Evolutionary conservation across 1,140 invertebrate genomes (phyloP).

Genomic region (Sitobion miscanthi): DNA sequence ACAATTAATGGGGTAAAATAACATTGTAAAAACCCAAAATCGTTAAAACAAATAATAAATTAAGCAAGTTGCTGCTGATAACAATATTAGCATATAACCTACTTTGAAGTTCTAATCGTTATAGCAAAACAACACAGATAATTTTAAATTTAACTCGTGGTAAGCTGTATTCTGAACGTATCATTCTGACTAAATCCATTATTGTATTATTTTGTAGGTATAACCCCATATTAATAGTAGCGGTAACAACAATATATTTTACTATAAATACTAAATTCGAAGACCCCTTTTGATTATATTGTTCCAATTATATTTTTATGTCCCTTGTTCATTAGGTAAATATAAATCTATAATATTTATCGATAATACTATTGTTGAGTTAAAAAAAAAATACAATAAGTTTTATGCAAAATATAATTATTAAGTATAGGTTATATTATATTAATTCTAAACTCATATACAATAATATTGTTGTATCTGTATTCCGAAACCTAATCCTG

Average conservation of each 20-base stretch:
- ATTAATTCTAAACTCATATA: too few relatives aligned
- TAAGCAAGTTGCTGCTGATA: background rate
- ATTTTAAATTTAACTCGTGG: background rate
- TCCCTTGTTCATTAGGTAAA: background rate
- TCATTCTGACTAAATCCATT: background rate
- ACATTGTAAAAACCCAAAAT: background rate
- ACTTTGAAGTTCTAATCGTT: background rate
- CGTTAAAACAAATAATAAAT: background rate
- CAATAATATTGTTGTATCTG: too few relatives aligned
- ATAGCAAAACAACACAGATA: background rate
- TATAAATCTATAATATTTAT: background rate
- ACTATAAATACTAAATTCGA: background rate
- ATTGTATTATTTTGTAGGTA: background rate
- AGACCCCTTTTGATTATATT: background rate
- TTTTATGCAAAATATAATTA: too few relatives aligned
- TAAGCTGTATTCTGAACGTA: background rate
- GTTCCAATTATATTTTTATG: background rate
- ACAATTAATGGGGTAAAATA: background rate
- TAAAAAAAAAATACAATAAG: too few relatives aligned
- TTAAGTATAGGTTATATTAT: too few relatives aligned
- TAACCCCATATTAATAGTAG: background rate
- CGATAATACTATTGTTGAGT: background rate
- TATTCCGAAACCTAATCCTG: background rate
- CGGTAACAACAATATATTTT: too few relatives aligned
- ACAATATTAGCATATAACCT: conserved; percentile 3